Evolutionary conservation across 2,797 vertebrate genomes (phyloP).

Genomic region (Enteromius mattozi): DNA sequence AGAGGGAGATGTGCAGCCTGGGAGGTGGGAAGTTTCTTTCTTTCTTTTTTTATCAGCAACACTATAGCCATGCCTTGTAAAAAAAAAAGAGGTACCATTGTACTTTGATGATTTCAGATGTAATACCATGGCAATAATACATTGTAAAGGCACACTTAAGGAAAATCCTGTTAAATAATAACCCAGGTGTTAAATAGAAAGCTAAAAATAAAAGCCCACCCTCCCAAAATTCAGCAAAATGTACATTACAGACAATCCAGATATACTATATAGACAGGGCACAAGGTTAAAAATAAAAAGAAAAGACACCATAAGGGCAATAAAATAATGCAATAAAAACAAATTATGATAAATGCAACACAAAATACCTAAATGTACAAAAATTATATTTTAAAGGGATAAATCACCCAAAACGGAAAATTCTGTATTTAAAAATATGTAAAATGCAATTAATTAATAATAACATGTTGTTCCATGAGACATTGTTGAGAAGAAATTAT

Average conservation of each 20-base stretch:
- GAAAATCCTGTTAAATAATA: not conserved
- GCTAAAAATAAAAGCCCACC: not conserved
- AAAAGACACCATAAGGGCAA: not conserved
- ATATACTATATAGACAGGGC: not conserved
- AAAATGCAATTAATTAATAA: not conserved
- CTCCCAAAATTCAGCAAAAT: not conserved
- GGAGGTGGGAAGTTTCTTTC: constrained; percentile 23
- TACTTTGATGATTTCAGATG: not conserved
- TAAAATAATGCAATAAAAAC: not conserved
- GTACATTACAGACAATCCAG: not conserved
- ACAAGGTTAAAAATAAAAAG: not conserved
- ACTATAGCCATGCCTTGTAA: not conserved
- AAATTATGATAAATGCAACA: not conserved
- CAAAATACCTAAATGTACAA: not conserved
- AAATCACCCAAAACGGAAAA: not conserved
- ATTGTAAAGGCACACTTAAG: not conserved
- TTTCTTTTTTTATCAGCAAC: not conserved
- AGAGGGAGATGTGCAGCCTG: constrained; percentile 16
- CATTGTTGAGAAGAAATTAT: not conserved
- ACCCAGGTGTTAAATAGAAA: not conserved
- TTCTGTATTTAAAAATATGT: not conserved
- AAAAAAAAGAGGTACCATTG: not conserved
- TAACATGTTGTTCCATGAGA: not conserved
- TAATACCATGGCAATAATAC: not conserved
- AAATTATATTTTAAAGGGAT: not conserved